Conservation (phyloP, 2,797 vertebrate species). For the Luscinia megarhynchos region DNA sequence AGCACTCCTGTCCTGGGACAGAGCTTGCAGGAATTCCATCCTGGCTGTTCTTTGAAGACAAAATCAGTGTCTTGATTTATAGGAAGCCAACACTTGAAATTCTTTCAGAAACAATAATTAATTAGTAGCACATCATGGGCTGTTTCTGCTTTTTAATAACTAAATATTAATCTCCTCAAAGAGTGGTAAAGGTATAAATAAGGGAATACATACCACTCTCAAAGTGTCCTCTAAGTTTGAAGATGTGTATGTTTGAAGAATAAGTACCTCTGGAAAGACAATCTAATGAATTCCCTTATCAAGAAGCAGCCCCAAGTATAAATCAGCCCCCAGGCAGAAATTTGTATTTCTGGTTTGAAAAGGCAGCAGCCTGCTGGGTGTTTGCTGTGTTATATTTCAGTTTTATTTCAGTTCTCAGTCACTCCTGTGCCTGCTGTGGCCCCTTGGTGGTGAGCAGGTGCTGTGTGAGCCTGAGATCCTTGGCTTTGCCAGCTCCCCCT, state of each 20-base stretch:
- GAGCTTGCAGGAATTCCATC: neutral
- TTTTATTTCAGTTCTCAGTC: neutral
- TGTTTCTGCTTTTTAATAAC: neutral
- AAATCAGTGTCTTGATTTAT: neutral
- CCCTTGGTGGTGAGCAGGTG: neutral
- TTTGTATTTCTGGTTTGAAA: neutral
- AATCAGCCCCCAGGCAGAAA: neutral
- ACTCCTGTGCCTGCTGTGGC: neutral
- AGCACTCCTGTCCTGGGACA: neutral
- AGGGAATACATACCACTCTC: neutral
- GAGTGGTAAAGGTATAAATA: neutral
- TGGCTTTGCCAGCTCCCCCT: neutral
- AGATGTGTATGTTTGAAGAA: neutral
- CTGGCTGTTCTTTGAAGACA: neutral
- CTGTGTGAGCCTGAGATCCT: neutral
- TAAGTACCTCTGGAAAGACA: neutral
- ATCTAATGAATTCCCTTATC: neutral
- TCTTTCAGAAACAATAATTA: neutral
- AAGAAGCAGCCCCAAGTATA: neutral
- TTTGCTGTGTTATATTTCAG: neutral
- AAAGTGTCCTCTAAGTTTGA: neutral
- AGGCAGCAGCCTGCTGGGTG: neutral
- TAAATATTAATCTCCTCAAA: neutral
- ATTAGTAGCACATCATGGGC: neutral
- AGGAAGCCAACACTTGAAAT: neutral